Base-by-base conservation (phyloP, 1,140 invertebrate genomes). In the Cyrtorhinus lividipennis region DNA sequence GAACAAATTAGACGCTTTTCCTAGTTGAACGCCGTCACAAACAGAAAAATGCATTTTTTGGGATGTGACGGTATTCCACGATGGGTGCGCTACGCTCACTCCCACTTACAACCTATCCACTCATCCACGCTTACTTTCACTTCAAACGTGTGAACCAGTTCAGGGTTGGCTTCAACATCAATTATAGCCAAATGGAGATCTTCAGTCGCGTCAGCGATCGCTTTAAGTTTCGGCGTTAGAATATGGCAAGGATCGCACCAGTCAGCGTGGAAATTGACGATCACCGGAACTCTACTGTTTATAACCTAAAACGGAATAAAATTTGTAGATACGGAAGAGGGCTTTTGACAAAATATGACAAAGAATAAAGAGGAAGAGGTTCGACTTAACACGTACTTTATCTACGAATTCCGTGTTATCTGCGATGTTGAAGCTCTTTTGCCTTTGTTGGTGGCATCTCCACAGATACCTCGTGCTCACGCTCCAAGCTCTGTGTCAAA, bases 201-300 rank as follows among this genome's bases (percentile, higher is more conserved):
- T 8, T 84, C 80, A 60, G 87, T 81, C 13, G 83, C 82, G 63
- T 83, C 84, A 23, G 96, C 79, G 2, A 94, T 72, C 68, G 86
- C 83, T 71, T 90, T 87, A 68, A 98, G 78, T 72, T 92, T 86
- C 13, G 94, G 94, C 13, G 88, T 93, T 1, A 98, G 77, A 62
- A 95, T 84, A 75, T 95, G 95, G 73, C 95, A 98, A 0, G 95
- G 95, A 70, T 94, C 92, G 75, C 95, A 88, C 95, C 95, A 98
- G 66, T 91, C 86, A 2, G 88, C 88, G 69, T 91, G 88, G 71
- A 90, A 90, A 73, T 90, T 90, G 1, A 90, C 87, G 73, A 90
- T 87, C 5, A 90, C 87, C 24, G 88, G 86, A 67, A 85, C 83
- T 44, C 80, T 78, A 69, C 84, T 88, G 70, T 88, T 87, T 80